phyloP scores from a whole-genome alignment of 2,888 invertebrate species.

The Cristatella mucedo region DNA sequence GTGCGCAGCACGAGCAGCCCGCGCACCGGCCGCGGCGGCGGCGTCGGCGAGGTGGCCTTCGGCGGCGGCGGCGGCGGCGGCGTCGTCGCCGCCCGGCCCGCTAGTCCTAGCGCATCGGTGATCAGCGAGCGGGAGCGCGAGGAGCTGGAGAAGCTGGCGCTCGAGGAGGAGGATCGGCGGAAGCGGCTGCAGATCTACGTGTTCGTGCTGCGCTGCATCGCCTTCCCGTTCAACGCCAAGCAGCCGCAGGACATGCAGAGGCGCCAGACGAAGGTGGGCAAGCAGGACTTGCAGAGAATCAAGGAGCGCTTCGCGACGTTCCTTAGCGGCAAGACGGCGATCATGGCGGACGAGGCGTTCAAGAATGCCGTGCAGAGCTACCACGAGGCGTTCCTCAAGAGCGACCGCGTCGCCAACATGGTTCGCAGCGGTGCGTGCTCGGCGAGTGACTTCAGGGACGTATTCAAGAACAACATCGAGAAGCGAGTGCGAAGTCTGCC shows the following conservation, averaged over 20 bases:
- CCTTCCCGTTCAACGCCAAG: conserved; percentile 98
- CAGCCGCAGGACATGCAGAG: conserved; percentile 87
- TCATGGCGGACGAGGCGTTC: conserved; percentile 54
- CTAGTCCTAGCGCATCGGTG: conserved; percentile 4
- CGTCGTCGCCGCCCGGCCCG: neutral
- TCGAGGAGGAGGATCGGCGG: conserved; percentile 89
- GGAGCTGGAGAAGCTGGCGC: conserved; percentile 67
- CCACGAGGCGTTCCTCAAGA: conserved; percentile 71
- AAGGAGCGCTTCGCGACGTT: conserved; percentile 80
- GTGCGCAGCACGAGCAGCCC: neutral
- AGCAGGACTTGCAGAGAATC: conserved; percentile 83
- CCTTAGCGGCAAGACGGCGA: conserved; percentile 83
- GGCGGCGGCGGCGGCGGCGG: no score
- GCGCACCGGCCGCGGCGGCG: neutral
- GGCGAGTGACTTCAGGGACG: conserved; percentile 94
- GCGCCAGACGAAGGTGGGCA: conserved; percentile 83
- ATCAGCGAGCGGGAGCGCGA: conserved; percentile 19
- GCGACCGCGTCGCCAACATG: conserved; percentile 87
- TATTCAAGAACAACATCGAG: conserved; percentile 92
- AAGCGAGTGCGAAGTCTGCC: conserved; percentile 90
- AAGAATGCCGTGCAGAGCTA: conserved; percentile 89
- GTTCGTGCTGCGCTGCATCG: conserved; percentile 88
- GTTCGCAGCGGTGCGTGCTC: conserved; percentile 95
- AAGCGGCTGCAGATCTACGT: conserved; percentile 87
- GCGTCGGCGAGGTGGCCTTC: conserved; percentile 6